Percentiles rank a stretch among this genome's conserved stretches.
phyloP scores from a whole-genome alignment of 1,140 invertebrate species.

The Musca domestica region DNA sequence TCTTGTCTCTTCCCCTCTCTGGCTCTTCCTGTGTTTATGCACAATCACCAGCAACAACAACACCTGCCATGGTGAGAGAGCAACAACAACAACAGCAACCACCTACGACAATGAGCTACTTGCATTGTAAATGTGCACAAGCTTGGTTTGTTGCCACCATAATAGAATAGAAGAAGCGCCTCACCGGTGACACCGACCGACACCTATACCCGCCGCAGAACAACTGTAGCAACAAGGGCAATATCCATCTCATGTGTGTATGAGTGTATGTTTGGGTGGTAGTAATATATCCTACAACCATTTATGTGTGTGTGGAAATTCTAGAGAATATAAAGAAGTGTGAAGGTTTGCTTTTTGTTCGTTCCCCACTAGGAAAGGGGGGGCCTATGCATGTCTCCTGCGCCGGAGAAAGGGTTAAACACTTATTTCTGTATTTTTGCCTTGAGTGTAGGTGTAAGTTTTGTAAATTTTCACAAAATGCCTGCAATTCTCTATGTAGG shows the following conservation, averaged over 20 bases:
- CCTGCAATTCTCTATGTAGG: too few species aligned
- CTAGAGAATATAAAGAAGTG: background rate
- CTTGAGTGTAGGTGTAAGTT: background rate
- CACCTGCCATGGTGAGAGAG: background rate
- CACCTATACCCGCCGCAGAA: constrained; percentile 4
- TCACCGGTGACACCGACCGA: background rate
- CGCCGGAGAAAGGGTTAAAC: background rate
- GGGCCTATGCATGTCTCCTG: too few species aligned
- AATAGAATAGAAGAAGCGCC: background rate
- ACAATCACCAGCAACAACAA: too few species aligned
- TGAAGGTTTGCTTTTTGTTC: constrained; percentile 9
- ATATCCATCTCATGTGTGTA: background rate
- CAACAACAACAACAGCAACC: background rate
- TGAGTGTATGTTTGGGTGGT: background rate
- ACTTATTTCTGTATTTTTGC: background rate
- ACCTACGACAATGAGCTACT: constrained; percentile 5
- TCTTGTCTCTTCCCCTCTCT: background rate
- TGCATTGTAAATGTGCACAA: constrained; percentile 14
- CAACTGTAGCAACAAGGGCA: background rate
- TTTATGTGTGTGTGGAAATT: background rate
- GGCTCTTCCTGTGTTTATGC: too few species aligned
- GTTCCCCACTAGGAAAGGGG: too few species aligned
- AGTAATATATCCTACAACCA: too few species aligned
- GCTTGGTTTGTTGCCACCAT: background rate
- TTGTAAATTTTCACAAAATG: too few species aligned